Base-by-base conservation (phyloP, 1,140 invertebrate species). In the Lepidurus apus region DNA sequence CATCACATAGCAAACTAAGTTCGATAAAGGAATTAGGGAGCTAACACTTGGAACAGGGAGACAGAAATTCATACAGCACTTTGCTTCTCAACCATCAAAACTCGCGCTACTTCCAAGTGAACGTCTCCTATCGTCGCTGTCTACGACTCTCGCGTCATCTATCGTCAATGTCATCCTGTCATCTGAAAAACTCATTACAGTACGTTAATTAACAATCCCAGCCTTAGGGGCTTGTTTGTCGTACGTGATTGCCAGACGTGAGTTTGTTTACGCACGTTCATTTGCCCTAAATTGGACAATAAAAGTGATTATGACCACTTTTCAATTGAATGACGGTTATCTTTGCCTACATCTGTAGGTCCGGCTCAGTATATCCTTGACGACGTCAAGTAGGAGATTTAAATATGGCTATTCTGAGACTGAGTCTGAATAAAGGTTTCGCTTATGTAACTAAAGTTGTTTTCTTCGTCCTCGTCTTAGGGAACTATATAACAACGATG, bases 231-330 rank as follows among this genome's bases (percentile, higher is more conserved):
- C 53, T 13, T 65, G 8, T 13, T 9, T 17, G 53, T 65, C 53
- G 53, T 65, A 65, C 53, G 53, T 65, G 53, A 65, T n/a, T 65
- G 53, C 53, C 53, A 65, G 53, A 65, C 53, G 53, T 21, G n/a
- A 21, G 8, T 65, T 65, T 65, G 17, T 13, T 65, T 65, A 13
- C 53, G 17, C 21, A 21, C 53, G 53, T 65, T 65, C 53, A n/a
- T n/a, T 65, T 65, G 21, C 21, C 17, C 21, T n/a, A 65, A 65
- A 9, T 47, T 34, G 34, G 21, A 65, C 53, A 65, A 65, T 65
- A 65, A 65, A 21, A n/a, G 53, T 65, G 53, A 65, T 65, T n/a
- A 65, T 65, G 53, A 7, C 13, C 21, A n/a, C 21, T 21, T 65
- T 65, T 17, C 21, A n/a, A 8, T 21, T 65, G 53, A 65, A 21